Base-by-base conservation (phyloP, 1,140 invertebrate species). In the Cotesia chilonis region DNA sequence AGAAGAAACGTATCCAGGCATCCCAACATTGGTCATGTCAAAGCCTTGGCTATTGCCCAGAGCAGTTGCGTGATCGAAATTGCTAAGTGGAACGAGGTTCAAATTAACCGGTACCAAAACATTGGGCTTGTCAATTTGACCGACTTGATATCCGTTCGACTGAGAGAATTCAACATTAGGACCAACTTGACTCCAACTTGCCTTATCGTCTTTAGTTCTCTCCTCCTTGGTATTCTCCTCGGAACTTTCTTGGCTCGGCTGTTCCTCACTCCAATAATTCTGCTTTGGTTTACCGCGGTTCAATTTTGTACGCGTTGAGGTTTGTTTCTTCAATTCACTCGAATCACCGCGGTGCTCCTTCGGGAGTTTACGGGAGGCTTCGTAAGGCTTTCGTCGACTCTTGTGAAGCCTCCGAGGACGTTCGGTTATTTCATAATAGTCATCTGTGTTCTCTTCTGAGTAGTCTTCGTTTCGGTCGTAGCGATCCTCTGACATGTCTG, bases 41-140 rank as follows among this genome's bases (percentile, higher is more conserved):
- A 86, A 87, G 0, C 83, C 84, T 68, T 86, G 85, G 52, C 85
- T 87, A 20, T 77, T 85, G 0, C 82, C 83, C 4, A 87, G 61
- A 0, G 84, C 85, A 1, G 83, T 85, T 0, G 82, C 79, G 35
- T 86, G 86, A 72, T 87, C 83, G 14, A 87, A 86, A 70, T 82
- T 83, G 0, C 77, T 74, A 0, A 86, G n/a, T 0, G 82, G 84
- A 3, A 87, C 74, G 4, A 87, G 12, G 59, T 87, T 85, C 0
- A 86, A 63, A 12, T 84, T 84, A 0, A 87, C 77, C 3, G 84
- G 78, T 0, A 84, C 76, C 1, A 84, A 47, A 10, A 83, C 72
- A 12, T 87, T 87, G 2, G 85, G 82, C 36, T 85, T 87, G 35
- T 85, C 83, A 7, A 81, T 67, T 36, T 85, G 85, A 66, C 81